A percentile compares a stretch with the other conserved stretches of the same genome.
phyloP scores from a whole-genome alignment of 2,888 invertebrate genomes.

The Xylocampa areola region DNA sequence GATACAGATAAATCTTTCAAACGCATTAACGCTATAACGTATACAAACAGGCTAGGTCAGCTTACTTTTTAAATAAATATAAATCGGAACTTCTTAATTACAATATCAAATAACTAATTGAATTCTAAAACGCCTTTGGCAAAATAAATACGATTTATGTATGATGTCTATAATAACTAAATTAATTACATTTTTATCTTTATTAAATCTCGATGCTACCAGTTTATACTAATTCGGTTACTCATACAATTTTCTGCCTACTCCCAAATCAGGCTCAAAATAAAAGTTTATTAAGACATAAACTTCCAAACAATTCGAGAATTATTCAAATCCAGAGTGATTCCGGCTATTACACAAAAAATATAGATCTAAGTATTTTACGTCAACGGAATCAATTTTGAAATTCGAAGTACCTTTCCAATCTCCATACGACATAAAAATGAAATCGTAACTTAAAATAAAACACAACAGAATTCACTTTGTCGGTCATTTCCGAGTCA shows the following conservation, averaged over 20 bases:
- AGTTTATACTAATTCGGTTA: constrained; percentile 25
- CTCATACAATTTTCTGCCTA: constrained; percentile 17
- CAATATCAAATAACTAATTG: too few species aligned
- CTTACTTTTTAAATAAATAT: too few species aligned
- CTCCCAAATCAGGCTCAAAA: constrained; percentile 22
- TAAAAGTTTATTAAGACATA: constrained; percentile 46
- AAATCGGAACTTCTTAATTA: too few species aligned
- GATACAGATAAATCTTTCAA: too few species aligned
- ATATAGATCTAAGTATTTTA: constrained; percentile 35
- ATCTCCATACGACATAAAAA: constrained; percentile 49
- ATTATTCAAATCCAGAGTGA: constrained; percentile 51
- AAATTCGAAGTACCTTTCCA: constrained; percentile 22
- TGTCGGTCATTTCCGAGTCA: constrained; percentile 71
- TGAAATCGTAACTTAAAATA: constrained; percentile 56
- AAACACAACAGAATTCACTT: constrained; percentile 70
- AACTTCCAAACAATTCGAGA: constrained; percentile 40
- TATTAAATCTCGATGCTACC: constrained; percentile 28
- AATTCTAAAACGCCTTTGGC: too few species aligned
- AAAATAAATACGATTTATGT: too few species aligned
- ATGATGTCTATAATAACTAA: too few species aligned
- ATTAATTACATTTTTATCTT: too few species aligned
- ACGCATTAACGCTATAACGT: too few species aligned
- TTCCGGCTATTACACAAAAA: constrained; percentile 36
- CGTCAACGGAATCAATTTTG: constrained; percentile 43
- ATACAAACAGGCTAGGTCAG: too few species aligned